Evolutionary conservation across 2,113 vertebrate species (phyloP).

Genomic region (Anhinga rufa): DNA sequence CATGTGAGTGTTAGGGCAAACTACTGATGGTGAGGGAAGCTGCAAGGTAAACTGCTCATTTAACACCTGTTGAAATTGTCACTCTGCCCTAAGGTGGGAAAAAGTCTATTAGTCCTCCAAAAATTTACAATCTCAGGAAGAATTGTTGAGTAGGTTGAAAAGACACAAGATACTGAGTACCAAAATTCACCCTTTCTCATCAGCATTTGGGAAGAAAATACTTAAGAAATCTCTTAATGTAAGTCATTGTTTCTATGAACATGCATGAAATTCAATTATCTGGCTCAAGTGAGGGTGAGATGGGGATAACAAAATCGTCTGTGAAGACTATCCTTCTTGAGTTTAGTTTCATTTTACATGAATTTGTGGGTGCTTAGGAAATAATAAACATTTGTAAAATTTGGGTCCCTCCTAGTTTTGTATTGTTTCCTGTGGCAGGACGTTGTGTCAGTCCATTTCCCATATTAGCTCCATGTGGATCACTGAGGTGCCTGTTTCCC

Average conservation of each 20-base stretch:
- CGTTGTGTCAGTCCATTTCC: slow-evolving; percentile 59
- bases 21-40: background rate
- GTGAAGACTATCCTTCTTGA: background rate
- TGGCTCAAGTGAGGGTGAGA: background rate
- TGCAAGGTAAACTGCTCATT: background rate
- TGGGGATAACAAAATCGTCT: background rate
- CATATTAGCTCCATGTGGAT: slow-evolving; percentile 62
- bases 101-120: background rate
- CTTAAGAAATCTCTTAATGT: background rate
- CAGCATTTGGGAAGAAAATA: background rate
- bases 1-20: background rate
- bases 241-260: background rate
- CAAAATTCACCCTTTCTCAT: background rate
- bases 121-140: background rate
- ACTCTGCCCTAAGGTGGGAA: background rate
- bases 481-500: slow-evolving; percentile 45
- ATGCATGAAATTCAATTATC: background rate
- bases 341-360: background rate
- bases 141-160: background rate
- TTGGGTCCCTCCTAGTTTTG: slow-evolving; percentile 8
- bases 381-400: slow-evolving; percentile 48
- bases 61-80: background rate
- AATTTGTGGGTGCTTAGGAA: slow-evolving; percentile 18
- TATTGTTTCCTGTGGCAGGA: slow-evolving; percentile 65
- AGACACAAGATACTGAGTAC: background rate